Conservation (phyloP, 2,888 invertebrate genomes). For the Ectemnius lituratus region DNA sequence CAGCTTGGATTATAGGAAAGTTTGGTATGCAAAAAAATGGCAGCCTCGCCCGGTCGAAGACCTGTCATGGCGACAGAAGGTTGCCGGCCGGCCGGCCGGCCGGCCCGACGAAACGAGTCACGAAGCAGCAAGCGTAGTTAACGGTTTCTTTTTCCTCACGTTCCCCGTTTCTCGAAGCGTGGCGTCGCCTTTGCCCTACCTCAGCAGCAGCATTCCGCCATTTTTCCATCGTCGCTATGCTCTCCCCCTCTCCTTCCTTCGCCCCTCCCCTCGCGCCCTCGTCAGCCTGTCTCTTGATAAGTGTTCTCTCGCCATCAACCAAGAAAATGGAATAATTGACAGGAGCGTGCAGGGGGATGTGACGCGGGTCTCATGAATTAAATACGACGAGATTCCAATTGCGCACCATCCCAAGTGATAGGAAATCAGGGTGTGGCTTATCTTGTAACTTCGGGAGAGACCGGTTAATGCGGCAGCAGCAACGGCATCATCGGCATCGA, state of each 20-base stretch:
- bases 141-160: constrained; percentile 55
- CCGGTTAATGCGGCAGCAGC: constrained; percentile 64
- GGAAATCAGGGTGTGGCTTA: constrained; percentile 69
- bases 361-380: no score
- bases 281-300: no score
- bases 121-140: constrained; percentile 33
- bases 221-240: not conserved
- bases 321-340: no score
- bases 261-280: no score
- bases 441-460: constrained; percentile 54
- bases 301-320: no score
- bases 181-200: constrained; percentile 26
- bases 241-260: no score
- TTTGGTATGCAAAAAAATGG: constrained; percentile 47
- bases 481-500: constrained; percentile 69
- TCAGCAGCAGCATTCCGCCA: constrained; percentile 17
- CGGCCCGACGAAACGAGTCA: no score
- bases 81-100: constrained; percentile 52
- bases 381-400: constrained; percentile 8
- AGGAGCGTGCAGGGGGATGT: no score
- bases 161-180: constrained; percentile 21
- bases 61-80: constrained; percentile 68
- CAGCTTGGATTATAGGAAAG: constrained; percentile 17
- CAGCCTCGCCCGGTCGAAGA: constrained; percentile 55
- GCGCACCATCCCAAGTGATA: constrained; percentile 20